Percentiles rank a stretch among this genome's conserved stretches.
Conservation (phyloP, 2,888 invertebrate species). For the Nomada flava region DNA sequence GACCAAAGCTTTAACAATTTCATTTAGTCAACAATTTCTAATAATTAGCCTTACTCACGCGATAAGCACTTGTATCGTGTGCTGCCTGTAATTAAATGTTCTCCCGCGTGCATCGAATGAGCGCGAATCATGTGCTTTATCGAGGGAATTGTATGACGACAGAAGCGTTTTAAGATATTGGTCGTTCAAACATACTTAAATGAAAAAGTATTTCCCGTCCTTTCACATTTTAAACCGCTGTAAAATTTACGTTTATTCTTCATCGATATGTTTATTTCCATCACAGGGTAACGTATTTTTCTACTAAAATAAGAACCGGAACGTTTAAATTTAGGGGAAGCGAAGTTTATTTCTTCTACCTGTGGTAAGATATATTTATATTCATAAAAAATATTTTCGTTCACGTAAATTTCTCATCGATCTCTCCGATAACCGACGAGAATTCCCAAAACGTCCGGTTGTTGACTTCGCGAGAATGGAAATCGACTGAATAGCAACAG, state of each 20-base stretch:
- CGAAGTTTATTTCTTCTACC: slow-evolving; percentile 16
- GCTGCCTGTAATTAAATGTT: slow-evolving; percentile 18
- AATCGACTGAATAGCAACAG: background rate
- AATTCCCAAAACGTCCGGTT: background rate
- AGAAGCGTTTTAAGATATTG: background rate
- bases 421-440: background rate
- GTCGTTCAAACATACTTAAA: background rate
- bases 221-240: background rate
- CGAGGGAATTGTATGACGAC: background rate
- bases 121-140: slow-evolving; percentile 1
- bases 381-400: background rate
- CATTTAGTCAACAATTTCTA: slow-evolving; percentile 23
- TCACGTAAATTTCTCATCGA: slow-evolving; percentile 5
- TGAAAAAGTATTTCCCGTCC: background rate
- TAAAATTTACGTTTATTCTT: slow-evolving; percentile 19
- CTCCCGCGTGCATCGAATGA: background rate
- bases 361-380: background rate
- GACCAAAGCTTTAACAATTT: slow-evolving; percentile 8
- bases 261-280: slow-evolving; percentile 2
- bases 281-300: background rate
- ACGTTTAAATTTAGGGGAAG: background rate
- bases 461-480: background rate
- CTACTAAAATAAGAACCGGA: slow-evolving; percentile 3
- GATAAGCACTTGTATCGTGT: background rate
- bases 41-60: slow-evolving; percentile 7